Evolutionary conservation across 2,888 invertebrate genomes (phyloP), one percentile per base, ranked within the genome.

Genomic region (Nowickia ferox): DNA sequence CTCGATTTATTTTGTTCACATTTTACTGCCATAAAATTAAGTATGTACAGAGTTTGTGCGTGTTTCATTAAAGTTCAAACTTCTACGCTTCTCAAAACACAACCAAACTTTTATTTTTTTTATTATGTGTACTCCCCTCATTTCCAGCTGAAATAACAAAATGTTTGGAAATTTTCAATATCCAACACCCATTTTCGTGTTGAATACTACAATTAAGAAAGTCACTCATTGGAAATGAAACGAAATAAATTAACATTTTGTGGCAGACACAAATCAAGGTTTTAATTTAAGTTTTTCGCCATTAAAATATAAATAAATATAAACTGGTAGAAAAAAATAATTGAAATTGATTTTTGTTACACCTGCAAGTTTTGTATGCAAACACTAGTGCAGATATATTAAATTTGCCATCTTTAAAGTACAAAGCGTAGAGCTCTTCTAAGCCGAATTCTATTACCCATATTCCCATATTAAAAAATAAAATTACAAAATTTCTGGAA

Each of bases 211-310:
- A 74, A 66, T 74, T 80, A 74, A 66, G 48, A 42, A 74, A 74
- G 9, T 72, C 48, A 66, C 17, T 80, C 57, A 66, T 59, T 80
- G 66, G 74, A 80, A 80, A 80, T 79, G 19, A 44, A 66, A 76
- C 17, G 65, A 55, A 55, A 53, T 61, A 46, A 63, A 63, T 51
- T 48, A 68, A 77, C 42, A 63, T 71, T 53, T 63, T 79, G 63
- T 79, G 69, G 78, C 69, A 71, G 69, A 42, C 63, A 79, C 69
- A 77, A 65, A 69, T 61, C 78, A 79, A 71, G 61, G 69, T 53
- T 78, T 22, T 10, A 0, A 13, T 63, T 15, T 11, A 40, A 19
- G 9, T 76, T 76, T 19, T 48, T 22, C 40, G 11, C 38, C 9
- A 66, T 30, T 30, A 68, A 42, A 53, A 57, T 8, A 19, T 15